Base-by-base conservation (phyloP, 2,888 invertebrate genomes). In the Cryptocheilus praepositus region DNA sequence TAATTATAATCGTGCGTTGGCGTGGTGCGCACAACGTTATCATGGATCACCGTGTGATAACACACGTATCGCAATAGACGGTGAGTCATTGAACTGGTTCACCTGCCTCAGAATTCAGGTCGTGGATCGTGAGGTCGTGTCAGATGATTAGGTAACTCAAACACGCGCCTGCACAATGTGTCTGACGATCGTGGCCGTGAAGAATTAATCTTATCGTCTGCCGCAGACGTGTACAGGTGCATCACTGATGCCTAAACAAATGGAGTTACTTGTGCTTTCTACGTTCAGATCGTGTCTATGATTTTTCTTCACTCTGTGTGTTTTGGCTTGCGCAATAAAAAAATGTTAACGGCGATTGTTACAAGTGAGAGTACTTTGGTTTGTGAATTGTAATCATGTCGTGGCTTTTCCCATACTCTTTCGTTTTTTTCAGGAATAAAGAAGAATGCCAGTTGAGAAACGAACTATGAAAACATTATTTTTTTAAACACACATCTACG, bases 1-100 rank as follows among this genome's bases (percentile, higher is more conserved):
- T 71, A 74, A 74, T 77, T 77, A 61, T 70, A 74, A 77, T 74
- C 67, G 67, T 62, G 55, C 74, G 61, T 71, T 63, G 43, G 56
- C 71, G 60, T 62, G 71, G 65, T 66, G 44, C 54, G 64, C 61
- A 36, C 49, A 8, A 43, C 57, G 63, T 60, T 75, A 71, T 73
- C 76, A 25, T n/a, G 63, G 51, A 77, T 75, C 51, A 44, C 28
- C 16, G 16, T 36, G 49, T 58, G 74, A 74, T 74, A 77, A 59
- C 64, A 58, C 59, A 51, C 63, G 64, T 60, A 70, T 67, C 59
- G 55, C 54, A 66, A 64, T 62, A 66, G 46, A 46, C 51, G 43
- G 44, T 11, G 21, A 19, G 44, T 49, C 59, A 54, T 3, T 28
- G 36, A 60, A 58, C 58, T 51, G 52, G 28, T 43, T 43, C 19